Conservation (phyloP, 2,113 vertebrate genomes). For the Ageneiosus marmoratus region DNA sequence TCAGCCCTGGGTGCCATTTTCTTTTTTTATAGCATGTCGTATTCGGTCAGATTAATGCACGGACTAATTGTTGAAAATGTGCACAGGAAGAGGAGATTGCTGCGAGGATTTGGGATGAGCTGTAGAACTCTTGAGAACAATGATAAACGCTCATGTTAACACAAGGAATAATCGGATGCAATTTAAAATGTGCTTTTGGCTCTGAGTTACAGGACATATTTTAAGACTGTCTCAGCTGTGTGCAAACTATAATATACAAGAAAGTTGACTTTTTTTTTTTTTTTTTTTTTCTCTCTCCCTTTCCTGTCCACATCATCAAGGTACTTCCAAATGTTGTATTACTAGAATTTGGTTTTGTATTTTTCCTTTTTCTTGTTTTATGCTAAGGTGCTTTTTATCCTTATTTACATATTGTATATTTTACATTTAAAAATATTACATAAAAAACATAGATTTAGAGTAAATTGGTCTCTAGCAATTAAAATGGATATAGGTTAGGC, state of each 20-base stretch:
- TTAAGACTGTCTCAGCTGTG: not conserved
- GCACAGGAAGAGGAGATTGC: not conserved
- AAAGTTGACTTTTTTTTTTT: not conserved
- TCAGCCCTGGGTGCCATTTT: not conserved
- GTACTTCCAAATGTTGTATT: not conserved
- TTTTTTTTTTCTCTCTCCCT: too few species aligned
- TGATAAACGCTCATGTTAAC: not conserved
- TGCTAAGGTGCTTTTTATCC: not conserved
- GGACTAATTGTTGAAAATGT: not conserved
- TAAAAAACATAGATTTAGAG: too few species aligned
- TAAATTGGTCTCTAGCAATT: not conserved
- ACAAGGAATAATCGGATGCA: not conserved
- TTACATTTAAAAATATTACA: not conserved
- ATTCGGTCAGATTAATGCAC: not conserved
- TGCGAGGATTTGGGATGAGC: not conserved
- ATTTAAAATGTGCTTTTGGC: not conserved
- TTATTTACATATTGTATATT: not conserved
- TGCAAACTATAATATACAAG: not conserved
- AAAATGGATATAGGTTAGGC: not conserved
- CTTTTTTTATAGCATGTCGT: not conserved
- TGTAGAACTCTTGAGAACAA: not conserved
- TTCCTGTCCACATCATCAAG: too few species aligned
- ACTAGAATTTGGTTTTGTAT: not conserved
- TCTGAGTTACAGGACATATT: not conserved
- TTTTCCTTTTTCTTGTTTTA: not conserved